These are phyloP conservation scores for Oryzias curvinotus DNA, from an alignment of 2,113 vertebrate species.

Conservation along the genomic window DNA sequence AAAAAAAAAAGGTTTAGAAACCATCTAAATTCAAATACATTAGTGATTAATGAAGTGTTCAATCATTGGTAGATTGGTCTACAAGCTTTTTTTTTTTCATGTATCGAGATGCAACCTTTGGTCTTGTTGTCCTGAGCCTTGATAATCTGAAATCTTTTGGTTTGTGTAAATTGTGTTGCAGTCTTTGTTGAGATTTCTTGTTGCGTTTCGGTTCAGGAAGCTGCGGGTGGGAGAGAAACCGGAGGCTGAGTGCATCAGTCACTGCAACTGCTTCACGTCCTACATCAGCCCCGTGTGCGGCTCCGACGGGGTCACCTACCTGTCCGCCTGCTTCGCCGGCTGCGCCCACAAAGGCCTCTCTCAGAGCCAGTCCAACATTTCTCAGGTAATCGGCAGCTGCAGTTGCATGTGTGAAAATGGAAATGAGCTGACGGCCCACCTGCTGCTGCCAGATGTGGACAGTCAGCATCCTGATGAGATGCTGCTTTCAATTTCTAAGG, in stretches of 20 bases:
- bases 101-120: no score
- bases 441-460: background rate
- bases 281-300: conserved; percentile 96
- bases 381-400: conserved; percentile 50
- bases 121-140: no score
- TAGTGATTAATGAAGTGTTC: no score
- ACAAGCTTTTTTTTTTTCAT: no score
- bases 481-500: background rate
- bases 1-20: no score
- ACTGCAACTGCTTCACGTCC: conserved; percentile 94
- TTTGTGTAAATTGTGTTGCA: no score
- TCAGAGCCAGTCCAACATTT: background rate
- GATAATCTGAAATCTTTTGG: no score
- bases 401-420: background rate
- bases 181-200: background rate
- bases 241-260: conserved; percentile 86
- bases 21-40: no score
- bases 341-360: conserved; percentile 80
- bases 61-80: no score
- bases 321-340: conserved; percentile 96
- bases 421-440: background rate
- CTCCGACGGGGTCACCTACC: conserved; percentile 91
- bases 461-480: background rate
- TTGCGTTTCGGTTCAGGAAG: conserved; percentile 75
- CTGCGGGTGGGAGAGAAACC: conserved; percentile 80